Base-by-base conservation (phyloP, 2,888 invertebrate species). In the Gryllus longicercus region DNA sequence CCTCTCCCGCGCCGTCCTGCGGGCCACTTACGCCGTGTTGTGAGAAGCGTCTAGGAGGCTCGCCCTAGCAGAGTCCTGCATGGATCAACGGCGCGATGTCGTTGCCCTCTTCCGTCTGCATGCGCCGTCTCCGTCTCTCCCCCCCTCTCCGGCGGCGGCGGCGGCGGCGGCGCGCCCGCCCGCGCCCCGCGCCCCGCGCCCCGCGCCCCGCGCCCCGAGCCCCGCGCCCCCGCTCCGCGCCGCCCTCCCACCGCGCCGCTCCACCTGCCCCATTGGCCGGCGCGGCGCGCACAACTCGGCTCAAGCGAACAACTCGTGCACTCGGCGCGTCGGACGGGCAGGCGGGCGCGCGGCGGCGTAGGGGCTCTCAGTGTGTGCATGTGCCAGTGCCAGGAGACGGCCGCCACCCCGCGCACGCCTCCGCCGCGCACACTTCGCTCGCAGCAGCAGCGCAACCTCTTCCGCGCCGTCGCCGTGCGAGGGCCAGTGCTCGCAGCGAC, bases 51-150 rank as follows among this genome's bases (percentile, higher is more conserved):
- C 78, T 74, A 74, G 81, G 38, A 74, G 50, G 79, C 74, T 76
- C 74, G 78, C 75, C 76, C 79, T 76, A 23, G 76, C 77, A 78
- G 16, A 63, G 63, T 63, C 63, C 63, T 63, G 63, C 63, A 63
- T 63, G 63, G 63, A 63, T 63, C 74, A 77, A 78, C 79, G 76
- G 79, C 78, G 81, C 82, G 84, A 84, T 86, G 86, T 86, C 87
- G 86, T 87, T 86, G 86, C 86, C 86, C 86, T 86, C 85, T 85
- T 84, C 85, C 81, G 82, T 85, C 85, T 84, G 85, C 84, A 81
- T 82, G 81, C 81, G 82, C 80, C 80, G 80, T 81, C 80, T 51
- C 76, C 21, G 8, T 79, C 79, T 16, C 50, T 78, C 78, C 63
- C 51, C 51, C 77, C 16, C 79, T 74, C 38, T 38, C 38, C 79